Evolutionary conservation across 2,113 vertebrate genomes (phyloP), one percentile per base, ranked within the genome.

Genomic region (Petroica traversi): DNA sequence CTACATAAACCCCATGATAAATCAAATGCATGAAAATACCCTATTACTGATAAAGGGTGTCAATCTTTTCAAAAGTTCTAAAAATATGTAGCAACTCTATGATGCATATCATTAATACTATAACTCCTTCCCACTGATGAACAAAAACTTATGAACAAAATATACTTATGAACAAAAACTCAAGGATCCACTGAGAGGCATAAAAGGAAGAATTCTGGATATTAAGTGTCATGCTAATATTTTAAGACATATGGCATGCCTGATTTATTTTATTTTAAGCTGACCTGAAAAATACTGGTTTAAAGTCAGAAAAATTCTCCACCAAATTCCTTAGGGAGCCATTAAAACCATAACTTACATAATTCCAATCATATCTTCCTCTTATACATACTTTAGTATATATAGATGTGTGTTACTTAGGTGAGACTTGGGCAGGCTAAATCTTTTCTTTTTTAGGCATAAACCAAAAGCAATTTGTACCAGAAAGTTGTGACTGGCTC

Each of bases 191-290:
- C 13, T 40, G 18, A 92, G 49, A 62, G 16, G 29, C 84, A 19
- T 19, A 73, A 41, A 79, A 72, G 14, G 48, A 93, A 74, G 23
- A 66, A 36, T 67, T 75, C 24, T 81, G 7, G 12, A 23, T 86
- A 91, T 74, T 73, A 78, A 33, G 34, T 46, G 9, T 69, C n/a
- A 81, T 69, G 45, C 23, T 31, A 95, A 54, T 79, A 82, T 89
- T 94, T 85, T 62, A 81, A 80, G 66, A 82, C 40, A 69, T 29
- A 85, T 34, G 29, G 46, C 34, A 76, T 55, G 48, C 41, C 33
- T 67, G 16, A 41, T 77, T 67, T 55, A 78, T 91, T 92, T 94
- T 66, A 85, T 92, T 95, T 93, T 79, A 92, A 91, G 38, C 29
- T 1, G 5, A 85, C 66, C 83, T 73, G 45, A 85, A 93, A 92